Conservation (phyloP, 1,140 invertebrate genomes). For the Cyphomyrmex costatus region DNA sequence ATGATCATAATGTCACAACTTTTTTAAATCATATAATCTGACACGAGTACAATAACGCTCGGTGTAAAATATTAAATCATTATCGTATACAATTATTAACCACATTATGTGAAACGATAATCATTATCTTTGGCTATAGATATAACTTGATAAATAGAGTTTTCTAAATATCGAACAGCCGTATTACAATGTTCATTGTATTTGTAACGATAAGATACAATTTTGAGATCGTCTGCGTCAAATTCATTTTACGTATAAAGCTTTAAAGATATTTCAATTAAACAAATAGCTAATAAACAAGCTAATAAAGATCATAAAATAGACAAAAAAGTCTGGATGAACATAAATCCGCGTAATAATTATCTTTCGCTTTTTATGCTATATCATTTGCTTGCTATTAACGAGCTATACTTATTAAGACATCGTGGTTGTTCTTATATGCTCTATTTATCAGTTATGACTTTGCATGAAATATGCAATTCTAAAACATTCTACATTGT, state of each 20-base stretch:
- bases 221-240: not conserved
- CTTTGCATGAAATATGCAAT: not conserved
- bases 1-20: slow-evolving; percentile 12
- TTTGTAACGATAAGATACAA: not conserved
- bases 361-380: not conserved
- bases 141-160: not conserved
- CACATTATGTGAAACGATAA: not conserved
- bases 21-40: slow-evolving; percentile 19
- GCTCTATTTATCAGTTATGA: not conserved
- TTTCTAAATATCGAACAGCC: not conserved
- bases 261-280: not conserved
- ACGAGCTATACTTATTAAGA: not conserved
- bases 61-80: not conserved
- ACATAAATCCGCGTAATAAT: not conserved
- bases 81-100: not conserved
- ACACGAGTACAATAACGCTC: not conserved
- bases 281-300: not conserved
- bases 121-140: not conserved
- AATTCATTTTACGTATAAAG: not conserved
- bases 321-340: not conserved
- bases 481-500: not conserved
- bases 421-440: not conserved
- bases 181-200: not conserved
- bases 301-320: not conserved
- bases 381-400: not conserved